Percentiles rank a stretch among this genome's conserved stretches.
phyloP scores from a whole-genome alignment of 2,888 invertebrate genomes.

The Ormyrus nitidulus region DNA sequence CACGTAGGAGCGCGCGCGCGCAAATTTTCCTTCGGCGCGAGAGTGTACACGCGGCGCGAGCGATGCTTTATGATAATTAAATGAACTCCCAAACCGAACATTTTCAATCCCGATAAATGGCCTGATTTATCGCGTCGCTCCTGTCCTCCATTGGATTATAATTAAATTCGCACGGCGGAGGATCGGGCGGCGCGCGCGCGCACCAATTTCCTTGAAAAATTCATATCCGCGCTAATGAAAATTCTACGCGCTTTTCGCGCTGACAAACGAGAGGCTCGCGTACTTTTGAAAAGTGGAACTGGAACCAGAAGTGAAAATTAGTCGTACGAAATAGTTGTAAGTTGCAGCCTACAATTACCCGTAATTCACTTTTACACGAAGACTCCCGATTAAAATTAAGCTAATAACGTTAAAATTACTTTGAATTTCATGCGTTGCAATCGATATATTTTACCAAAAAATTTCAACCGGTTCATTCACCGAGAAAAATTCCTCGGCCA shows the following conservation, averaged over 20 bases:
- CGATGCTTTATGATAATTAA: conserved; percentile 55
- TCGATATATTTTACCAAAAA: no score
- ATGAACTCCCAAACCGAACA: conserved; percentile 44
- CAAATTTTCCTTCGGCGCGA: conserved; percentile 51
- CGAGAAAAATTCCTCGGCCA: no score
- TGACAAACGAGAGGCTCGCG: no score
- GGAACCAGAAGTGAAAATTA: no score
- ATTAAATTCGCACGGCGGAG: neutral
- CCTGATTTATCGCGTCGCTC: conserved; percentile 7
- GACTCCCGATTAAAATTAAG: no score
- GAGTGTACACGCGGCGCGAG: neutral
- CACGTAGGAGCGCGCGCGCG: neutral
- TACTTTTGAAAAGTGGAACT: no score
- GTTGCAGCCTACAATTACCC: no score
- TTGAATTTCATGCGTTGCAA: no score
- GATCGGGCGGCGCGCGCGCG: neutral
- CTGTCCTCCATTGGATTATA: conserved; percentile 10
- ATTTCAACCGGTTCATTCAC: no score
- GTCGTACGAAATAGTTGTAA: no score
- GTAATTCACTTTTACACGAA: no score
- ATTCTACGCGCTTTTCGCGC: neutral
- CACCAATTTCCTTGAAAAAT: neutral
- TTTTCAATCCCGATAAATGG: conserved; percentile 28
- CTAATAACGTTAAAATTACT: no score
- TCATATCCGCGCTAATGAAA: neutral